Evolutionary conservation across 1,140 invertebrate genomes (phyloP).

Genomic region (Dermatophagoides farinae): DNA sequence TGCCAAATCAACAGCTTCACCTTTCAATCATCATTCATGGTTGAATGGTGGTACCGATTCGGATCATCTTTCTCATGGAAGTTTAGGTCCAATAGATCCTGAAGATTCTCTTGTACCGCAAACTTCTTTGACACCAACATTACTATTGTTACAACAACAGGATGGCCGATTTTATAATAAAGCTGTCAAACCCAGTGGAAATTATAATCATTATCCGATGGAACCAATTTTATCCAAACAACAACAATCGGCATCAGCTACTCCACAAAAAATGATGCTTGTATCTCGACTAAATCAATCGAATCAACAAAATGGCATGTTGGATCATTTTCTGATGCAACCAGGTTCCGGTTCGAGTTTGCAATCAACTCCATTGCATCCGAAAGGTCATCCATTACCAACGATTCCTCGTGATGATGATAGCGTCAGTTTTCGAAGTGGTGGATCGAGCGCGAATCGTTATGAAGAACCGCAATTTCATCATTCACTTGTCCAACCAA

Average conservation of each 20-base stretch:
- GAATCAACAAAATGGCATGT: neutral
- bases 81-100: neutral
- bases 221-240: neutral
- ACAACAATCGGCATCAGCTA: neutral
- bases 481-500: neutral
- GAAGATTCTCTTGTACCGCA: neutral
- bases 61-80: neutral
- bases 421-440: neutral
- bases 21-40: neutral
- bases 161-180: neutral
- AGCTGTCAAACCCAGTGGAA: too few relatives aligned
- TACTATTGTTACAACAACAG: neutral
- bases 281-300: neutral
- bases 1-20: neutral
- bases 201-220: neutral
- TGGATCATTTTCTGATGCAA: conserved; percentile 3
- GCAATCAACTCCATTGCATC: neutral
- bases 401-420: neutral
- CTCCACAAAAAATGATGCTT: neutral
- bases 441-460: neutral
- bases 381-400: neutral
- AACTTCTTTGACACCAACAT: neutral
- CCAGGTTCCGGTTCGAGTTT: neutral
- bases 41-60: neutral
- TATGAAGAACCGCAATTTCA: conserved; percentile 5